Percentiles rank a stretch among this genome's conserved stretches.
phyloP scores from a whole-genome alignment of 2,888 invertebrate species.

The Drosophila parthenogenetica region DNA sequence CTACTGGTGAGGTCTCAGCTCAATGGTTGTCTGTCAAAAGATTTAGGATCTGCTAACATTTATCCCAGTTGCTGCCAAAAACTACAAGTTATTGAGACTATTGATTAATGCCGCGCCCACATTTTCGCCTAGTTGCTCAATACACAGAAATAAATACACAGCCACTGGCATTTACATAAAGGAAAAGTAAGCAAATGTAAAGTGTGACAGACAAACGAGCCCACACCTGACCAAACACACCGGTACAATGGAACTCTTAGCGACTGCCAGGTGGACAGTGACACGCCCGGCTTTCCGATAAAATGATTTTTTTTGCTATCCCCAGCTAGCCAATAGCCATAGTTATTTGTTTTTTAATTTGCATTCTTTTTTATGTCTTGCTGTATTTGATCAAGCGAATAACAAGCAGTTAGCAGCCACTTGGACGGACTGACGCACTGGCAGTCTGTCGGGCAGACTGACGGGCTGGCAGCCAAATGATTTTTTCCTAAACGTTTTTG shows the following conservation, averaged over 20 bases:
- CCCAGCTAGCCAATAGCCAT: conserved; percentile 42
- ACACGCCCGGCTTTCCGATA: conserved; percentile 26
- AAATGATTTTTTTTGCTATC: conserved; percentile 11
- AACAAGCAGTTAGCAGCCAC: conserved; percentile 56
- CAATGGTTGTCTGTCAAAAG: conserved; percentile 29
- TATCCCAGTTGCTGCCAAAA: conserved; percentile 14
- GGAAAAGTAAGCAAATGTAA: conserved; percentile 67
- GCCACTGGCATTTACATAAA: conserved; percentile 66
- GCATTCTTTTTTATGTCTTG: conserved; percentile 15
- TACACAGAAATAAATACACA: conserved; percentile 29
- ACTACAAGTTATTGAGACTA: conserved; percentile 30
- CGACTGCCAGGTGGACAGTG: conserved; percentile 15
- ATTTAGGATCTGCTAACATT: conserved; percentile 13
- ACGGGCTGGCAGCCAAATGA: conserved; percentile 43
- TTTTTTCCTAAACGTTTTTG: conserved; percentile 74
- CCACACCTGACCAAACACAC: conserved; percentile 70
- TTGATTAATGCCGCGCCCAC: conserved; percentile 39
- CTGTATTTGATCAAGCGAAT: conserved; percentile 36
- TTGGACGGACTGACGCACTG: conserved; percentile 1
- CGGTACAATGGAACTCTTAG: conserved; percentile 34
- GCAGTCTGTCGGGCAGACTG: conserved; percentile 3
- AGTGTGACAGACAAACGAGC: conserved; percentile 73
- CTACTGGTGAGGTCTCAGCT: conserved; percentile 54
- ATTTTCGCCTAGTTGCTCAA: conserved; percentile 45
- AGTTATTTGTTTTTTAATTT: conserved; percentile 17